These are phyloP conservation scores for Platorchestia sp. DNA, from an alignment of 1,140 invertebrate species.

Conservation along the genomic window DNA sequence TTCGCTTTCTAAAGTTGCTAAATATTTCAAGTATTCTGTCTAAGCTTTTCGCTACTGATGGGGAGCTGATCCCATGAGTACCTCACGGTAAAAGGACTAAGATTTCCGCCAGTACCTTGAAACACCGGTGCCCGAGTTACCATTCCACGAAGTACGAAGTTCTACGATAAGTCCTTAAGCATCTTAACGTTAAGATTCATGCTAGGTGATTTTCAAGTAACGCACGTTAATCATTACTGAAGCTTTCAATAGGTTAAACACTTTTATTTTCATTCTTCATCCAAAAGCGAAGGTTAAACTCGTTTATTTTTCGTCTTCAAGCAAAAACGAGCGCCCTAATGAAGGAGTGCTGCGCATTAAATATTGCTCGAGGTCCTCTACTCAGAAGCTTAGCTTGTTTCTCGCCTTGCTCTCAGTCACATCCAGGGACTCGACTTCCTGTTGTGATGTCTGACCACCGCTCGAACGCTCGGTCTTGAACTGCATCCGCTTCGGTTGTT, in stretches of 20 bases:
- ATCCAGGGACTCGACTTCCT: slow-evolving; percentile 13
- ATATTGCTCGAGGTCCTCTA: background rate
- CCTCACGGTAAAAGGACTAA: background rate
- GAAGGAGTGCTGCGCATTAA: background rate
- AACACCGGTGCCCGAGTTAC: background rate
- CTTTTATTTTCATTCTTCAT: no score
- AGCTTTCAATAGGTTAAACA: no score
- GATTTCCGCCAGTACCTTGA: background rate
- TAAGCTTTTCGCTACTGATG: no score
- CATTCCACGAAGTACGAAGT: background rate
- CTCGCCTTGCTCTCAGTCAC: background rate
- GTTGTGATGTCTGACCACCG: background rate
- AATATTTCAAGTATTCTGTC: no score
- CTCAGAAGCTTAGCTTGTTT: background rate
- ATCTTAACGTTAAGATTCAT: background rate
- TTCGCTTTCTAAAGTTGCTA: no score
- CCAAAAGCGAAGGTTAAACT: background rate
- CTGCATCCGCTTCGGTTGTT: background rate
- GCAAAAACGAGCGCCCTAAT: background rate
- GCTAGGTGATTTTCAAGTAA: background rate
- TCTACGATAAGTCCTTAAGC: background rate
- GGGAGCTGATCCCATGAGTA: no score
- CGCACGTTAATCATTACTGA: background rate
- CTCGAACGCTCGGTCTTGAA: background rate
- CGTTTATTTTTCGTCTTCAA: background rate